A percentile compares a stretch with the other conserved stretches of the same genome.
phyloP scores from a whole-genome alignment of 2,888 invertebrate genomes.

The Cyclophora albipunctata region DNA sequence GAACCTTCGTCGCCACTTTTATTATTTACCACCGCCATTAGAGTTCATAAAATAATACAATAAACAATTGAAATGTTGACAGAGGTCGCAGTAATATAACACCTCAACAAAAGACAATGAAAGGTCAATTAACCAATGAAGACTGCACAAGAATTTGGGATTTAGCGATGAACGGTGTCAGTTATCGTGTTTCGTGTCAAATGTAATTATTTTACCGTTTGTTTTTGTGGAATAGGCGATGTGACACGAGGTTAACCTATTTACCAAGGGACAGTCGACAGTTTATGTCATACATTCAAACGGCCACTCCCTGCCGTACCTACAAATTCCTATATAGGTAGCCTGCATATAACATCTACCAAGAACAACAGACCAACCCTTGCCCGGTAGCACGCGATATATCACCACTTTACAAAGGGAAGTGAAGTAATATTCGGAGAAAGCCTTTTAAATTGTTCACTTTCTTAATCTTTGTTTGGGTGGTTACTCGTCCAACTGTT shows the following conservation, averaged over 20 bases:
- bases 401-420: neutral
- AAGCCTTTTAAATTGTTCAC: too few species aligned
- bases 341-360: constrained; percentile 2
- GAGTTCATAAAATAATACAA: neutral
- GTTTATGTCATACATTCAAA: constrained; percentile 28
- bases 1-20: too few species aligned
- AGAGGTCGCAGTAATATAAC: constrained; percentile 3
- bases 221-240: constrained; percentile 29
- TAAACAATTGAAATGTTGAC: constrained; percentile 4
- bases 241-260: constrained; percentile 47
- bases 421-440: too few species aligned
- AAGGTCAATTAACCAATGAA: constrained; percentile 9
- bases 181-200: constrained; percentile 35
- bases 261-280: constrained; percentile 30
- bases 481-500: neutral
- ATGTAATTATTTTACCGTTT: constrained; percentile 33
- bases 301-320: constrained; percentile 30
- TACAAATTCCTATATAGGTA: too few species aligned
- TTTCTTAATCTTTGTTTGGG: too few species aligned
- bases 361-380: constrained; percentile 44
- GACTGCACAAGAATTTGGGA: constrained; percentile 15
- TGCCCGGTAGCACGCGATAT: constrained; percentile 42
- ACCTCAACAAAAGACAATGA: neutral
- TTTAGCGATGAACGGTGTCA: constrained; percentile 22
- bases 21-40: too few species aligned